Conservation (phyloP, 2,888 invertebrate species). For the Caenorhabditis zanzibari region DNA sequence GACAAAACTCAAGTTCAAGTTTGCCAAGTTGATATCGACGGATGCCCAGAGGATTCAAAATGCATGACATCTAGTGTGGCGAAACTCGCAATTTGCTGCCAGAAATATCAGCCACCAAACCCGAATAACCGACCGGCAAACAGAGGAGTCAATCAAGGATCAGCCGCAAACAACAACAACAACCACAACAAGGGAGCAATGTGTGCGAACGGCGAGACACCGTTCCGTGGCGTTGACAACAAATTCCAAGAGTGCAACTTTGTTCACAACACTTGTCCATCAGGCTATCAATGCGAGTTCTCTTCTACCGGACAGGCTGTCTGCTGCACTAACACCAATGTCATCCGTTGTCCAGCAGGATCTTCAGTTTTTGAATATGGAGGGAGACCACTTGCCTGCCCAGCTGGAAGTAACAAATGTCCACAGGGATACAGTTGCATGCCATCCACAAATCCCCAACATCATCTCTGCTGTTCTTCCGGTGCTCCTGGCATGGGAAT, state of each 20-base stretch:
- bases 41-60: conserved; percentile 74
- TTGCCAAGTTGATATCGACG: conserved; percentile 71
- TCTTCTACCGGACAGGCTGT: conserved; percentile 76
- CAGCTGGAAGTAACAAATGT: conserved; percentile 78
- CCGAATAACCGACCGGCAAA: conserved; percentile 47
- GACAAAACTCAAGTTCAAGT: conserved; percentile 76
- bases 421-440: conserved; percentile 78
- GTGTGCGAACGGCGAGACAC: conserved; percentile 70
- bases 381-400: conserved; percentile 82
- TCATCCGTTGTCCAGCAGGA: conserved; percentile 78
- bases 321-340: conserved; percentile 72
- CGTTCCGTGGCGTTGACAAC: conserved; percentile 63
- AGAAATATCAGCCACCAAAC: conserved; percentile 70
- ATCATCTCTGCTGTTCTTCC: conserved; percentile 81
- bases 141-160: conserved; percentile 63
- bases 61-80: conserved; percentile 76
- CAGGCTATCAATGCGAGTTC: conserved; percentile 80
- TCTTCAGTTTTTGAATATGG: conserved; percentile 80
- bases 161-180: conserved; percentile 42
- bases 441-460: conserved; percentile 76
- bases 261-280: conserved; percentile 81
- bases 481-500: conserved; percentile 32
- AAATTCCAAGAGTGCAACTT: conserved; percentile 78
- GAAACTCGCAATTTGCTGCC: conserved; percentile 76
- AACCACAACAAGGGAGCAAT: conserved; percentile 60